Conservation (phyloP, 2,888 invertebrate species). For the Hypena proboscidalis region DNA sequence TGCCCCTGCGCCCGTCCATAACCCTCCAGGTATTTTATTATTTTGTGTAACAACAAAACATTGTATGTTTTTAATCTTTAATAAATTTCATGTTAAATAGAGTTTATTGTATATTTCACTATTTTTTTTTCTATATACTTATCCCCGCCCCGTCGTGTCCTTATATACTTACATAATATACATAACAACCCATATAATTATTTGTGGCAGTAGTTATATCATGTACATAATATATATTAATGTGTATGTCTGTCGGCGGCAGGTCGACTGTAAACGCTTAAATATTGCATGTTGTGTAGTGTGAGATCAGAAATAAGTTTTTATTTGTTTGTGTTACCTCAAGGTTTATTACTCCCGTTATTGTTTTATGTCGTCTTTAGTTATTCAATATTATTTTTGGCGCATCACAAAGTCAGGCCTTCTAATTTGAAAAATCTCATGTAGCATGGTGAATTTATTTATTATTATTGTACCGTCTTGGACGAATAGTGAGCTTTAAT, state of each 20-base stretch:
- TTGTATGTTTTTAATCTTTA: slow-evolving; percentile 84
- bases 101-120: slow-evolving; percentile 84
- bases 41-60: slow-evolving; percentile 83
- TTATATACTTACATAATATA: slow-evolving; percentile 76
- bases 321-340: slow-evolving; percentile 81
- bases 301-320: slow-evolving; percentile 69
- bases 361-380: slow-evolving; percentile 65
- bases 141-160: slow-evolving; percentile 70
- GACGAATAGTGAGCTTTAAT: slow-evolving; percentile 62
- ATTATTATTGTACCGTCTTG: slow-evolving; percentile 46
- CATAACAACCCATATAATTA: slow-evolving; percentile 68
- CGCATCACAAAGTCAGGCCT: slow-evolving; percentile 57
- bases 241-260: slow-evolving; percentile 68
- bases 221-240: slow-evolving; percentile 64
- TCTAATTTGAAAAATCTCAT: slow-evolving; percentile 57
- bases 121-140: slow-evolving; percentile 78
- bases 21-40: slow-evolving; percentile 83
- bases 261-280: slow-evolving; percentile 73
- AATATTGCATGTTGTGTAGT: slow-evolving; percentile 82
- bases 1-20: slow-evolving; percentile 54
- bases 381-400: slow-evolving; percentile 67
- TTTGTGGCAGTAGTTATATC: slow-evolving; percentile 82
- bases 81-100: slow-evolving; percentile 85
- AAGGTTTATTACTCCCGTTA: slow-evolving; percentile 67
- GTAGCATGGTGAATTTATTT: slow-evolving; percentile 46